Conservation (phyloP, 37 sponge, comb jelly and placozoan genomes). For the Crambe crambe region DNA sequence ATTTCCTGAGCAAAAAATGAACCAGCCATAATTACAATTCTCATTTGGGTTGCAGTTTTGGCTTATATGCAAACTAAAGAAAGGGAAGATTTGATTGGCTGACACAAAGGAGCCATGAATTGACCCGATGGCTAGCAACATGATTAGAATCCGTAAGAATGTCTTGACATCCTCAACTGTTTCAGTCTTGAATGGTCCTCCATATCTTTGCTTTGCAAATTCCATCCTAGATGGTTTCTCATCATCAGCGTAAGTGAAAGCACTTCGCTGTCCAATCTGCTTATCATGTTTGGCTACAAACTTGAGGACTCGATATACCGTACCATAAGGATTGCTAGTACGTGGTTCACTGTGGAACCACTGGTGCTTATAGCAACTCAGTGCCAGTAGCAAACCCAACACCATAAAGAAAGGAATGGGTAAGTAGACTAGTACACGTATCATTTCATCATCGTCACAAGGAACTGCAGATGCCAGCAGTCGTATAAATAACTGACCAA, state of each 20-base stretch:
- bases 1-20: not conserved
- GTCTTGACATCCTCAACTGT: constrained; percentile 36
- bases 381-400: not conserved
- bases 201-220: constrained; percentile 8
- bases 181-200: constrained; percentile 23
- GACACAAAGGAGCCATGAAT: not conserved
- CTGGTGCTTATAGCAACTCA: too few relatives aligned
- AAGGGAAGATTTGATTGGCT: not conserved
- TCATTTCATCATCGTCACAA: not conserved
- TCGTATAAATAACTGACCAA: not conserved
- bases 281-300: constrained; percentile 26
- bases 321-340: constrained; percentile 8
- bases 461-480: not conserved
- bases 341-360: too few relatives aligned
- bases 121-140: not conserved
- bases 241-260: constrained; percentile 15
- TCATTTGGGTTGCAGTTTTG: not conserved
- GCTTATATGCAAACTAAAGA: not conserved
- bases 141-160: constrained; percentile 9
- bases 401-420: too few relatives aligned
- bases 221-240: constrained; percentile 19
- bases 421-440: not conserved
- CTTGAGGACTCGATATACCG: constrained; percentile 4
- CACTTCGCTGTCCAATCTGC: constrained; percentile 5
- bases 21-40: not conserved